phyloP scores from a whole-genome alignment of 2,797 vertebrate species.

The Eulemur mongoz region DNA sequence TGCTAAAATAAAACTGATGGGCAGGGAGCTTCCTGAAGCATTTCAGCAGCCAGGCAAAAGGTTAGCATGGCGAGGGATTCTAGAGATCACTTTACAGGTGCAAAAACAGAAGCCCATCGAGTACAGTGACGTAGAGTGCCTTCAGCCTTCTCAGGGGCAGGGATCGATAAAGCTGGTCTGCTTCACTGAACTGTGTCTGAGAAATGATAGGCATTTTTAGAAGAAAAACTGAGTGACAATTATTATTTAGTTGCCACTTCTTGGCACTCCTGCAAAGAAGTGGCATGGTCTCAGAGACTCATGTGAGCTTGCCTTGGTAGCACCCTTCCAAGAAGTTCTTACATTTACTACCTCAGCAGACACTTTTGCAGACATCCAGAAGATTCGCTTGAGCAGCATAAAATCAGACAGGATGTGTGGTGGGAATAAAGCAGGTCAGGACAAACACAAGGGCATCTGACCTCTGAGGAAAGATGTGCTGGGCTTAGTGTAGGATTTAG shows the following conservation, averaged over 20 bases:
- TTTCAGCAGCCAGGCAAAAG: not conserved
- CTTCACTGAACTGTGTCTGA: not conserved
- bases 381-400: not conserved
- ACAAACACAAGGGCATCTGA: not conserved
- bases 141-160: not conserved
- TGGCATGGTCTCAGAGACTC: not conserved
- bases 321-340: not conserved
- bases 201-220: not conserved
- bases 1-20: not conserved
- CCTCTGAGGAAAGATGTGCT: not conserved
- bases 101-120: not conserved
- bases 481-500: not conserved
- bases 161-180: not conserved
- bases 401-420: not conserved
- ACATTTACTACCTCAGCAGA: not conserved
- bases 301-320: not conserved
- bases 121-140: not conserved
- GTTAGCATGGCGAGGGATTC: not conserved
- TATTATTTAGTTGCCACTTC: not conserved
- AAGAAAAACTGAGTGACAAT: not conserved
- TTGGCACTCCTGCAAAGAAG: not conserved
- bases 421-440: not conserved
- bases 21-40: not conserved
- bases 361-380: not conserved
- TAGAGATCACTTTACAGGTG: not conserved